Percentiles rank a stretch among this genome's conserved stretches.
These are phyloP conservation scores for Drosophila algonquin DNA, from an alignment of 2,888 invertebrate genomes.

Conservation along the genomic window DNA sequence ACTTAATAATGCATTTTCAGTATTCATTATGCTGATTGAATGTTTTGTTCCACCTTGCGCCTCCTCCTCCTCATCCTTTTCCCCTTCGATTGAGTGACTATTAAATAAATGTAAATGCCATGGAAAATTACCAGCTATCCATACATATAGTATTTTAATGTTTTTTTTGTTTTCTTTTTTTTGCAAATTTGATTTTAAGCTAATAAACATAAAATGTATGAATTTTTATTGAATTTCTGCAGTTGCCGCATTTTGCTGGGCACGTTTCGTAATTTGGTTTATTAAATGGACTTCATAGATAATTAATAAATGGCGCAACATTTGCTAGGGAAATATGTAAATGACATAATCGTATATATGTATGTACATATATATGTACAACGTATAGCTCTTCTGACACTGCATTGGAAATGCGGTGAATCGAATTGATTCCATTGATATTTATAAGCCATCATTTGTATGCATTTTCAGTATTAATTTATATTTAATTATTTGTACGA, in stretches of 20 bases:
- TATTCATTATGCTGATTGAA: slow-evolving; percentile 65
- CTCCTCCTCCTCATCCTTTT: too few species aligned
- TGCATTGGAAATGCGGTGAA: slow-evolving; percentile 54
- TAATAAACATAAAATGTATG: slow-evolving; percentile 59
- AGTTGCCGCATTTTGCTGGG: slow-evolving; percentile 15
- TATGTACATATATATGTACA: too few species aligned
- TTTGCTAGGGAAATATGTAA: slow-evolving; percentile 4
- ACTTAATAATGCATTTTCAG: slow-evolving; percentile 56
- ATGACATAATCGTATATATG: too few species aligned
- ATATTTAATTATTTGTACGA: slow-evolving; percentile 63
- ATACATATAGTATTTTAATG: too few species aligned
- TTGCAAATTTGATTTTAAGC: slow-evolving; percentile 30
- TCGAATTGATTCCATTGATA: slow-evolving; percentile 67
- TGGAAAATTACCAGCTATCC: not conserved
- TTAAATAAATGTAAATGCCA: not conserved
- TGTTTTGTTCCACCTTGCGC: slow-evolving; percentile 38
- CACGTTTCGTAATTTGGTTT: slow-evolving; percentile 59
- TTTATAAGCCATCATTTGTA: slow-evolving; percentile 59
- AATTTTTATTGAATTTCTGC: slow-evolving; percentile 45
- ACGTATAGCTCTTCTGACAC: slow-evolving; percentile 26
- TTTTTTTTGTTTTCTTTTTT: not conserved
- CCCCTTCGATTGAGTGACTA: too few species aligned
- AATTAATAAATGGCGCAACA: slow-evolving; percentile 73
- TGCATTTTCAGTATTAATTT: slow-evolving; percentile 65
- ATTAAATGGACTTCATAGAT: slow-evolving; percentile 71